Percentiles rank a stretch among this genome's conserved stretches.
Conservation (phyloP, 1,140 invertebrate species). For the Trypoxylus dichotomus region DNA sequence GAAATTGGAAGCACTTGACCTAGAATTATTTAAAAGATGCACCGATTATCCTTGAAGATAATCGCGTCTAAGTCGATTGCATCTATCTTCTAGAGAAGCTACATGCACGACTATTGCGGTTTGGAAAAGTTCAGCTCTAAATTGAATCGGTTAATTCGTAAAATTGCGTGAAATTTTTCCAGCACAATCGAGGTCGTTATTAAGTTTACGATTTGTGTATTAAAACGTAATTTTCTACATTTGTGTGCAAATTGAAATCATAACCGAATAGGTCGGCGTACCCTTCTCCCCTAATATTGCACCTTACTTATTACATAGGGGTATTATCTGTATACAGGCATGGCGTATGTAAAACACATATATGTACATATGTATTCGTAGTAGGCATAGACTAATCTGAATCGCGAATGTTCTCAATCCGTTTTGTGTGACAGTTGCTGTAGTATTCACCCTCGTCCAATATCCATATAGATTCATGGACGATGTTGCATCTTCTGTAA, state of each 20-base stretch:
- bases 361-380: neutral
- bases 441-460: constrained; percentile 36
- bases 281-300: too few species aligned
- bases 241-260: constrained; percentile 7
- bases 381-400: constrained; percentile 39
- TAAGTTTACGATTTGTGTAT: too few species aligned
- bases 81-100: too few species aligned
- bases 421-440: constrained; percentile 44
- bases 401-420: constrained; percentile 43
- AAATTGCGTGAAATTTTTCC: too few species aligned
- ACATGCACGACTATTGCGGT: too few species aligned
- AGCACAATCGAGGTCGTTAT: too few species aligned
- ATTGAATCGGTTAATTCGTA: too few species aligned
- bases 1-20: too few species aligned
- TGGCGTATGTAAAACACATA: neutral
- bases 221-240: neutral
- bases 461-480: constrained; percentile 44
- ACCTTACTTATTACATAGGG: neutral
- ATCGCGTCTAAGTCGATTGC: too few species aligned
- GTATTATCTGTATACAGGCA: neutral
- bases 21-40: too few species aligned
- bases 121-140: too few species aligned
- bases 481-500: constrained; percentile 38
- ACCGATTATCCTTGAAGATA: too few species aligned
- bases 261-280: neutral